Evolutionary conservation across 2,888 invertebrate genomes (phyloP).

Genomic region (Stegana nigrithorax): DNA sequence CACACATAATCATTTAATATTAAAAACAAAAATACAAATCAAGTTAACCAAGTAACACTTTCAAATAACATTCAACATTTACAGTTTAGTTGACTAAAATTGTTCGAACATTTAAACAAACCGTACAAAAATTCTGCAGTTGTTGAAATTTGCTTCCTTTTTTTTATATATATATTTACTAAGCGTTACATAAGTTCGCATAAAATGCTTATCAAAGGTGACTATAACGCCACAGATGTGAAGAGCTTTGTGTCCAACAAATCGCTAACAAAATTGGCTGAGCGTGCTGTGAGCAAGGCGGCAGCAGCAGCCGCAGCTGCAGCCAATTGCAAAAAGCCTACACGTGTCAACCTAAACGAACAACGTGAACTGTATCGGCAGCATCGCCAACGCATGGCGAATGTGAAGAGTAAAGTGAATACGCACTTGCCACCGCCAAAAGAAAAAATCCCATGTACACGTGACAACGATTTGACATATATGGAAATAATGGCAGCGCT

Average conservation of each 20-base stretch:
- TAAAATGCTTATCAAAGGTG: not conserved
- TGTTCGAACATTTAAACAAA: not conserved
- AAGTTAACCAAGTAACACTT: too few relatives aligned
- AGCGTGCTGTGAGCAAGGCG: too few relatives aligned
- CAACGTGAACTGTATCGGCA: constrained; percentile 48
- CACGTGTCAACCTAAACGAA: constrained; percentile 26
- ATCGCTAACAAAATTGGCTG: too few relatives aligned
- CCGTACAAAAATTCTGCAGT: too few relatives aligned
- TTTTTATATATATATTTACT: not conserved
- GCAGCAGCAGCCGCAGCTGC: not conserved
- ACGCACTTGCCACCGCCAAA: constrained; percentile 43
- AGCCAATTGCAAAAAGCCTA: not conserved
- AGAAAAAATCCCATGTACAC: constrained; percentile 37
- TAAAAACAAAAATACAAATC: too few relatives aligned
- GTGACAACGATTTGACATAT: constrained; percentile 47
- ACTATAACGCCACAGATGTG: not conserved
- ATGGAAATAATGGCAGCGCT: constrained; percentile 54
- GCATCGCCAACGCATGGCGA: constrained; percentile 50
- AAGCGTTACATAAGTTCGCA: too few relatives aligned
- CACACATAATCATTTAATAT: too few relatives aligned
- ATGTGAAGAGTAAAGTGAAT: constrained; percentile 52
- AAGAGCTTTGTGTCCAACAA: not conserved
- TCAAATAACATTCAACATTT: too few relatives aligned
- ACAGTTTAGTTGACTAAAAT: not conserved
- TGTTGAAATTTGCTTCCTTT: not conserved